Percentiles rank a stretch among this genome's conserved stretches.
phyloP scores from a whole-genome alignment of 2,797 vertebrate genomes.

The Spinus pinus region DNA sequence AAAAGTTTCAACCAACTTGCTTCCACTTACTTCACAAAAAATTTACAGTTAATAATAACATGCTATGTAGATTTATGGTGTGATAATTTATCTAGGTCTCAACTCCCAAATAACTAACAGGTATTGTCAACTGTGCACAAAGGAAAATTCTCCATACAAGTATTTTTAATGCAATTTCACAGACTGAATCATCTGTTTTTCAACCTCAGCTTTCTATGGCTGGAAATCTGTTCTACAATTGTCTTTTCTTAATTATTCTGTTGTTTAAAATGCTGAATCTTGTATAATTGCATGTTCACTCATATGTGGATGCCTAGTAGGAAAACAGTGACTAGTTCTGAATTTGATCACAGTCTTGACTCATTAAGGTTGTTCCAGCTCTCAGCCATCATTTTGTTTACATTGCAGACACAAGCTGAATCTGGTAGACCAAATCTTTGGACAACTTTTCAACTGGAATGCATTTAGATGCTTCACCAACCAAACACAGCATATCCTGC shows the following conservation, averaged over 20 bases:
- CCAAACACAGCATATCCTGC: not conserved
- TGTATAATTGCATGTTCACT: not conserved
- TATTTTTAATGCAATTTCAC: not conserved
- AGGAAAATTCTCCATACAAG: not conserved
- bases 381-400: not conserved
- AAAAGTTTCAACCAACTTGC: conserved; percentile 3
- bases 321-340: not conserved
- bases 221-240: not conserved
- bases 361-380: not conserved
- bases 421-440: not conserved
- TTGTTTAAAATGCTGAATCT: not conserved
- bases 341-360: not conserved
- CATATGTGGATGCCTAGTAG: not conserved
- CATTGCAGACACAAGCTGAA: not conserved
- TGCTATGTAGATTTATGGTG: not conserved
- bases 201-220: not conserved
- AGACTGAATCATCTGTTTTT: not conserved
- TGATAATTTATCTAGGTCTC: not conserved
- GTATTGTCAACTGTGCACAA: not conserved
- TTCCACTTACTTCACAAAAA: not conserved
- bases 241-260: not conserved
- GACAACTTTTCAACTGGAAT: not conserved
- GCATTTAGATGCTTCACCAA: not conserved
- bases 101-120: not conserved
- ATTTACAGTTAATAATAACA: not conserved